Evolutionary conservation across 2,888 invertebrate genomes (phyloP), one percentile per base, ranked within the genome.

Genomic region (Lepidonotus clava): DNA sequence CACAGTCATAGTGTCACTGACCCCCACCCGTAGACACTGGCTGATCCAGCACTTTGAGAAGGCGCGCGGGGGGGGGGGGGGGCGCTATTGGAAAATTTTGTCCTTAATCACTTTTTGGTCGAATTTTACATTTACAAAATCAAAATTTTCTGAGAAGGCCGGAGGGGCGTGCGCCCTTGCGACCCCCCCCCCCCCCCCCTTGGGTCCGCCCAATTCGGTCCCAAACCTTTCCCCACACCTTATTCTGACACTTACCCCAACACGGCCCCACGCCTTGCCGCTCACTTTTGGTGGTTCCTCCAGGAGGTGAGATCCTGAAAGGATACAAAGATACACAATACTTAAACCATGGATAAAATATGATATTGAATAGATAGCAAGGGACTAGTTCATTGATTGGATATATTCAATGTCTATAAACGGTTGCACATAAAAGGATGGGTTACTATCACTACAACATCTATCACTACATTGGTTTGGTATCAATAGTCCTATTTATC

Each of bases 201-300:
- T 11, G 46, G 8, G 8, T 46, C 8, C 18, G 46, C 8, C 46
- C 8, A 18, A 8, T 46, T 11, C 18, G 18, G 46, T 46, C 18
- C 8, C 46, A 46, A 11, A 18, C 18, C 18, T 8, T 18, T 32
- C 5, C n/a, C 32, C 2, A n/a, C 56, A 51, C 18, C n/a, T 18
- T 34, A 66, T n/a, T 21, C 21, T 1, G 1, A n/a, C 32, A 80
- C 86, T 84, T 41, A 88, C 87, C 87, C 86, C 86, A 4, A 87
- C 86, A 67, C 87, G 80, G 14, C 87, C 87, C 87, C 87, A 86
- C n/a, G 87, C 88, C 76, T 88, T 88, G 11, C 88, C 88, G 76
- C 87, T 87, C 38, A 86, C 32, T 56, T 87, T 88, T 28, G 80
- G 61, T 40, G 40, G 40, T 21, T 38, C 32, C 34, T 38, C 46